Evolutionary conservation across 1,140 invertebrate genomes (phyloP), one percentile per base, ranked within the genome.

Genomic region (Rhagoletis pomonella): DNA sequence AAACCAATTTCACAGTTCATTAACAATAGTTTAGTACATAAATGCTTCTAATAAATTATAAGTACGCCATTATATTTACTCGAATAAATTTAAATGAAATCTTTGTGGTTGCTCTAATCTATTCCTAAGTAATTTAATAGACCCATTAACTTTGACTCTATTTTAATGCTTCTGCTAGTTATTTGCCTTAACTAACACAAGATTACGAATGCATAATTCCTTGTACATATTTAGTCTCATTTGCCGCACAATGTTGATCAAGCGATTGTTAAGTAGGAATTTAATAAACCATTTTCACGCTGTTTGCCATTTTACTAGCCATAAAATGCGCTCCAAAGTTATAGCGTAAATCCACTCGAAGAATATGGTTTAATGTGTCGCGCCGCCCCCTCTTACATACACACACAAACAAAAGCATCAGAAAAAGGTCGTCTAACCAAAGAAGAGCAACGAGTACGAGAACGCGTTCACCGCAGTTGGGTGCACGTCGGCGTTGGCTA

Each of bases 241-340:
- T 64, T n/a, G 4, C 17, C 17, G 62, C 17, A 5, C 17, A 17
- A 64, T 19, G n/a, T n/a, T 39, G 5, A 29, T 0, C 29, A 39
- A 39, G 10, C 65, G 4, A 47, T 44, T 29, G 17, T 81, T 19
- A 3, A 50, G 1, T 55, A 55, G 73, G 42, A 81, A 81, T 10
- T 81, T 50, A 9, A 81, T 44, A 55, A 81, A 81, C 50, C 50
- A 81, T 81, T 58, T 81, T 81, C 73, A 81, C n/a, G 73, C 73
- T 55, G 19, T 81, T 81, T 81, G 19, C 10, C n/a, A 10, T 0
- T 29, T 19, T 12, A 55, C 47, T n/a, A 42, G 0, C n/a, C 73
- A 29, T 55, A 81, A 81, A 81, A 12, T 29, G 7, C 73, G n/a
- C n/a, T 55, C 9, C n/a, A 29, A 58, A 69, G 47, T 47, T 4